Percentiles rank a stretch among this genome's conserved stretches.
phyloP scores from a whole-genome alignment of 2,888 invertebrate genomes.

The Noctua fimbriata region DNA sequence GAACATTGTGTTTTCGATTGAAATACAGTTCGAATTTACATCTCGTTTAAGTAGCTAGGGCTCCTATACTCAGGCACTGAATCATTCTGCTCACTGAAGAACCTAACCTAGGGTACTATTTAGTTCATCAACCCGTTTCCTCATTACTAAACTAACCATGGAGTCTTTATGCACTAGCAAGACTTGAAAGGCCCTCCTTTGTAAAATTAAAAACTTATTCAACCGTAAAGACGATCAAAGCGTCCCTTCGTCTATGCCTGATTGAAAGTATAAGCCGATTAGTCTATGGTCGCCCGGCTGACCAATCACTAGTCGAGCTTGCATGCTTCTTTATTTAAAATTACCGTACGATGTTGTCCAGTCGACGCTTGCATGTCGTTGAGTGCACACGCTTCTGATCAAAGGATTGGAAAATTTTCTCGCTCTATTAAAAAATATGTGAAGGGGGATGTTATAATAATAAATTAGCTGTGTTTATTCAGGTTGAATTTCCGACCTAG shows the following conservation, averaged over 20 bases:
- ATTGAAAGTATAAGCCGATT: constrained; percentile 82
- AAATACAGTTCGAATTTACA: neutral
- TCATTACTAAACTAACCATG: constrained; percentile 7
- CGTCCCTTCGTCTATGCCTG: constrained; percentile 74
- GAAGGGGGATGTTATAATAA: constrained; percentile 23
- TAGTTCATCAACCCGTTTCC: constrained; percentile 2
- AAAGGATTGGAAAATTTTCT: constrained; percentile 56
- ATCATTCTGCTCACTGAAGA: neutral
- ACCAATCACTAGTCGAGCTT: constrained; percentile 81
- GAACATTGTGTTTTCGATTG: neutral
- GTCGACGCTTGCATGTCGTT: constrained; percentile 67
- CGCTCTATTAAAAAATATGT: constrained; percentile 74
- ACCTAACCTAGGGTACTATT: constrained; percentile 3
- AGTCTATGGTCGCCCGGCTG: constrained; percentile 80
- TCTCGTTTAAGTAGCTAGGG: neutral
- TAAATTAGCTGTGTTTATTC: constrained; percentile 44
- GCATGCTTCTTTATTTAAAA: constrained; percentile 82
- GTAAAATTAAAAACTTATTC: constrained; percentile 76
- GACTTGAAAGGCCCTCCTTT: constrained; percentile 68
- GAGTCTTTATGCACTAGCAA: constrained; percentile 9
- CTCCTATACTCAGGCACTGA: neutral
- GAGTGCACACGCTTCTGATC: constrained; percentile 68
- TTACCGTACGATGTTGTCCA: constrained; percentile 71
- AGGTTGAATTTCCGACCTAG: constrained; percentile 61
- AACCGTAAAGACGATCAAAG: constrained; percentile 82